Conservation (phyloP, 2,888 invertebrate genomes). For the Stictocephala bisonia region DNA sequence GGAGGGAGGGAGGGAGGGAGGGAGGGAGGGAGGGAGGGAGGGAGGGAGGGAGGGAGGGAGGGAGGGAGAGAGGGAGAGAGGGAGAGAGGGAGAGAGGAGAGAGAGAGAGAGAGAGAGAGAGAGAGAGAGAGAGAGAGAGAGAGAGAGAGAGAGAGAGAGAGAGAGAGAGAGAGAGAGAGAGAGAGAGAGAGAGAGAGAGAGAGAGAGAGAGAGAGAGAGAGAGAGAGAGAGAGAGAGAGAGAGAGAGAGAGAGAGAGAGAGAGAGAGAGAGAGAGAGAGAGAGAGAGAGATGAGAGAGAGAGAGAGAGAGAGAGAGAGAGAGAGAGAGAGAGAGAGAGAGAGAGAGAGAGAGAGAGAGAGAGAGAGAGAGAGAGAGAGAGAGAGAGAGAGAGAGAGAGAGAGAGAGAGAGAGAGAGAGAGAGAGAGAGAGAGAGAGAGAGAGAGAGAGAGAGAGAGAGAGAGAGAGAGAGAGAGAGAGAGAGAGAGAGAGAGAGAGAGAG, state of each 20-base stretch:
- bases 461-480: background rate
- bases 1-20: background rate
- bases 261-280: background rate
- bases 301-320: background rate
- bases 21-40: slow-evolving; percentile 19
- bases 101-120: slow-evolving; percentile 20
- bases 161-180: background rate
- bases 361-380: background rate
- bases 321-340: background rate
- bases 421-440: background rate
- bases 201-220: background rate
- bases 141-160: slow-evolving; percentile 7
- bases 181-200: background rate
- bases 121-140: slow-evolving; percentile 29
- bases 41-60: slow-evolving; percentile 47
- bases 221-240: background rate
- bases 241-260: background rate
- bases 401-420: background rate
- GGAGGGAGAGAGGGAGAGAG: slow-evolving; percentile 51
- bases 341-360: background rate
- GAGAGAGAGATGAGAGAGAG: no score
- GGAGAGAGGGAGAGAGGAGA: slow-evolving; percentile 48
- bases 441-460: background rate
- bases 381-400: background rate
- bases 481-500: background rate